Evolutionary conservation across 2,888 invertebrate species (phyloP).

Genomic region (Drosophila kuntzei): DNA sequence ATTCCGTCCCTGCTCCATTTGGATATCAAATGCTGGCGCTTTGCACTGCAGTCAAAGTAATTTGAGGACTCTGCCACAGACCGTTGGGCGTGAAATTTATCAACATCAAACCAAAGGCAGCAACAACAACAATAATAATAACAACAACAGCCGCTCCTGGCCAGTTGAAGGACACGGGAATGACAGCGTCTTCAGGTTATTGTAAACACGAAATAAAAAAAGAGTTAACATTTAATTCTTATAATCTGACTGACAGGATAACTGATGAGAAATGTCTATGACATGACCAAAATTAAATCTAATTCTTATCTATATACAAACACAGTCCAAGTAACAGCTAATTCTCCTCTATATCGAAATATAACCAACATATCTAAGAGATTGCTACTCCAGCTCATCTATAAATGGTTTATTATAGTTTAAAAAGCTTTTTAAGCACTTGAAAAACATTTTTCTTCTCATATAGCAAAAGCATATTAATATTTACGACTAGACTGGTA

Average conservation of each 20-base stretch:
- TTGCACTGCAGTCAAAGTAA: conserved; percentile 70
- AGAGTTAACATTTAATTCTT: background rate
- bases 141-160: conserved; percentile 25
- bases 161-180: conserved; percentile 76
- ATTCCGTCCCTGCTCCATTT: no score
- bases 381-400: no score
- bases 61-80: conserved; percentile 57
- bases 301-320: background rate
- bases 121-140: conserved; percentile 6
- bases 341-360: background rate
- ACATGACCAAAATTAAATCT: background rate
- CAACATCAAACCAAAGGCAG: conserved; percentile 49
- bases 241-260: background rate
- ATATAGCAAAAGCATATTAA: no score
- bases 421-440: background rate
- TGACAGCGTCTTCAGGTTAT: conserved; percentile 53
- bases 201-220: conserved; percentile 15
- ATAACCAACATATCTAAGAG: no score
- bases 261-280: background rate
- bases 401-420: no score
- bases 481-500: background rate
- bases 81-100: conserved; percentile 71
- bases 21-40: conserved; percentile 45
- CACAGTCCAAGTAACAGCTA: no score
- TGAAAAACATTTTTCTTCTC: no score